Evolutionary conservation across 1,140 invertebrate species (phyloP).

Genomic region (Bathynomus jamesi): DNA sequence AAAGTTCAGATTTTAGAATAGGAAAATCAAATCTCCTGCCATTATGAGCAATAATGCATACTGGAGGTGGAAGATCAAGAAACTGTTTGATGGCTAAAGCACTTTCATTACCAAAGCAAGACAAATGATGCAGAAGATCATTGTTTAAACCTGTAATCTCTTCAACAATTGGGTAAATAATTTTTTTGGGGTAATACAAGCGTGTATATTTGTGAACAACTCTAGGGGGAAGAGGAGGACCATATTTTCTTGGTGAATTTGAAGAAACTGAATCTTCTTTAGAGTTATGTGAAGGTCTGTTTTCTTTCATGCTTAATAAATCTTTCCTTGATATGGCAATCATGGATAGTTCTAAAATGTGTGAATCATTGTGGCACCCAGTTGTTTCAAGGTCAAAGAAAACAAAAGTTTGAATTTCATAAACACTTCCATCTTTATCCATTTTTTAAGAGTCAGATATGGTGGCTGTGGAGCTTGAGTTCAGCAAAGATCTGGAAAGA

Average conservation of each 20-base stretch:
- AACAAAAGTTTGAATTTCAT: background rate
- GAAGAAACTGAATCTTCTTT: too few relatives aligned
- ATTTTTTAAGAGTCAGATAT: too few relatives aligned
- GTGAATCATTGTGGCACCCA: background rate
- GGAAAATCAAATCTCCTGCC: background rate
- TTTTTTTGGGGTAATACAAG: background rate
- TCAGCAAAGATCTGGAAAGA: too few relatives aligned
- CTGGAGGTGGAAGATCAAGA: background rate
- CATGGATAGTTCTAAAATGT: background rate
- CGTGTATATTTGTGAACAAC: background rate
- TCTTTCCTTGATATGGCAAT: background rate
- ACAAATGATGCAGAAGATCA: background rate
- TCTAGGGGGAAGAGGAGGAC: background rate
- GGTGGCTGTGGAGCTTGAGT: too few relatives aligned
- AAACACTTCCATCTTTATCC: background rate
- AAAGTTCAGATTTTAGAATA: background rate
- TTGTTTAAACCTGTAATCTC: background rate
- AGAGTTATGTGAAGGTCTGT: background rate
- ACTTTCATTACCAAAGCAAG: background rate
- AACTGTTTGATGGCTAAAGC: background rate
- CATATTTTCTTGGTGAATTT: too few relatives aligned
- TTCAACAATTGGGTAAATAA: background rate
- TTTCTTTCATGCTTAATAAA: background rate
- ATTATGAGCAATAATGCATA: background rate
- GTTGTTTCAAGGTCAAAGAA: background rate